These are phyloP conservation scores for Tholera decimalis DNA, from an alignment of 2,888 invertebrate species.

Conservation along the genomic window DNA sequence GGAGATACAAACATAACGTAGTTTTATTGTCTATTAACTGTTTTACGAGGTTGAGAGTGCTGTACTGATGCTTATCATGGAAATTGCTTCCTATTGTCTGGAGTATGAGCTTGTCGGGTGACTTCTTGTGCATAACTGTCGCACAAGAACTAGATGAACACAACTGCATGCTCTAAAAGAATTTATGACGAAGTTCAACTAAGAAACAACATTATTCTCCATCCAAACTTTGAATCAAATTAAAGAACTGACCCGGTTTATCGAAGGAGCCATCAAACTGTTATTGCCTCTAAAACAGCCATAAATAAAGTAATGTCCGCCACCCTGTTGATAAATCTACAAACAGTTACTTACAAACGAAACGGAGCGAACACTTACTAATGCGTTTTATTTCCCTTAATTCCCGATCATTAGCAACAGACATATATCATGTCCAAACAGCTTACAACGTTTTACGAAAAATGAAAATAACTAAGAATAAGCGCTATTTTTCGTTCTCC, in stretches of 20 bases:
- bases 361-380: conserved; percentile 29
- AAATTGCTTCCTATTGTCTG: conserved; percentile 25
- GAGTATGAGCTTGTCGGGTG: background rate
- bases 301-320: conserved; percentile 34
- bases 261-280: conserved; percentile 26
- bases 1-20: conserved; percentile 2
- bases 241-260: conserved; percentile 11
- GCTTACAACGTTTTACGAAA: conserved; percentile 53
- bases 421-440: conserved; percentile 52
- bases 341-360: conserved; percentile 22
- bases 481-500: conserved; percentile 50
- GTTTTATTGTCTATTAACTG: conserved; percentile 44
- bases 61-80: conserved; percentile 40
- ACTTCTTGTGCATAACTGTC: background rate
- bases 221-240: conserved; percentile 25
- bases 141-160: background rate
- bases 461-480: conserved; percentile 56
- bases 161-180: background rate
- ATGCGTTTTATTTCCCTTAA: conserved; percentile 53
- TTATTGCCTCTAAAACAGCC: conserved; percentile 30
- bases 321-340: conserved; percentile 28
- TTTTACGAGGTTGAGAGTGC: conserved; percentile 34
- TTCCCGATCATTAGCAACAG: conserved; percentile 56
- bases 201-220: background rate
- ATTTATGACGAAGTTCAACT: background rate